A percentile compares a stretch with the other conserved stretches of the same genome.
Conservation (phyloP, 1,140 invertebrate genomes). For the Drosophila lowei region DNA sequence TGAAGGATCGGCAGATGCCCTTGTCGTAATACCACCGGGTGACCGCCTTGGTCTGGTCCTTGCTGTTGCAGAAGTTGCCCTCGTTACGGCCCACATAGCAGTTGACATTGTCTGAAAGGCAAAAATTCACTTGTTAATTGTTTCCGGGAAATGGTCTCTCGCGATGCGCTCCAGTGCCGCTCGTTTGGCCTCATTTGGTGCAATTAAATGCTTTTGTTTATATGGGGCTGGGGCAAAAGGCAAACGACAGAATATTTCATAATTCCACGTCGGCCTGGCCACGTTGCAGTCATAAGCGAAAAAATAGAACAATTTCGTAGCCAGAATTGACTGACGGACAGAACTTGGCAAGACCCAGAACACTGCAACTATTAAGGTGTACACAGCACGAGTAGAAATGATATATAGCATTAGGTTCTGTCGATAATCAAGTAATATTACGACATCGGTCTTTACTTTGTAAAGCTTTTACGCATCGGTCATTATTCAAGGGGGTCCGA, state of each 20-base stretch:
- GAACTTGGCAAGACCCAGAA: conserved; percentile 30
- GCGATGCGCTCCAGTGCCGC: conserved; percentile 20
- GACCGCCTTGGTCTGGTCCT: conserved; percentile 64
- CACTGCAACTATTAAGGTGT: conserved; percentile 3
- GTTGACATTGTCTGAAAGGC: conserved; percentile 70
- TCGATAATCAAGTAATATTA: no score
- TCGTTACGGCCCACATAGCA: conserved; percentile 77
- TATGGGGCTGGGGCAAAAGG: conserved; percentile 2
- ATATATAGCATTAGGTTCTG: no score
- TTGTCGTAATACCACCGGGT: conserved; percentile 79
- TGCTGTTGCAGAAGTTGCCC: conserved; percentile 78
- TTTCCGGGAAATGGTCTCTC: conserved; percentile 25
- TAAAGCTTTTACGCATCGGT: no score
- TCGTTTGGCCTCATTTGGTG: conserved; percentile 43
- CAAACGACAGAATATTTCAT: conserved; percentile 46
- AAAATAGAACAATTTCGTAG: conserved; percentile 32
- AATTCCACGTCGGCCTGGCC: conserved; percentile 41
- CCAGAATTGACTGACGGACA: conserved; percentile 9
- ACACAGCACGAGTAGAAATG: background rate
- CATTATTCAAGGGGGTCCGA: no score
- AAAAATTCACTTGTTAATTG: conserved; percentile 39
- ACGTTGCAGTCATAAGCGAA: conserved; percentile 34
- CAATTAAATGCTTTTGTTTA: conserved; percentile 53
- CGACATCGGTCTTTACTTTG: no score
- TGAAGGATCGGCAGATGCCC: conserved; percentile 64